Conservation (phyloP, 2,888 invertebrate species). For the Platycheirus albimanus region DNA sequence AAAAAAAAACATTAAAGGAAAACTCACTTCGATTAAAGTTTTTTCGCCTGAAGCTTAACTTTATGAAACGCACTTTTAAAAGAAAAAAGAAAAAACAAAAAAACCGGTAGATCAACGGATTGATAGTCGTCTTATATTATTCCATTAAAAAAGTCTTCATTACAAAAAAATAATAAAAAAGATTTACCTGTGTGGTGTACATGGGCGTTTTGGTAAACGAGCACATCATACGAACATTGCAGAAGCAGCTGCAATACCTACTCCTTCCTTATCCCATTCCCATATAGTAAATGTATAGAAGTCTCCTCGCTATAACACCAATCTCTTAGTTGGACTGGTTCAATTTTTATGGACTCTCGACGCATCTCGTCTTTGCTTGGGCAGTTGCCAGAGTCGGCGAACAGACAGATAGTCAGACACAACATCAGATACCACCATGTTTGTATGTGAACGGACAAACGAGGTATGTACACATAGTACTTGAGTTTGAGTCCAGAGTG, state of each 20-base stretch:
- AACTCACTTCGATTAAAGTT: constrained; percentile 29
- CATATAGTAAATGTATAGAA: background rate
- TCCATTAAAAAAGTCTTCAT: constrained; percentile 36
- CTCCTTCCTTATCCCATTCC: constrained; percentile 34
- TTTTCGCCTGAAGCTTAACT: constrained; percentile 37
- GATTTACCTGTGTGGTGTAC: background rate
- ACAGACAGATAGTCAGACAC: constrained; percentile 41
- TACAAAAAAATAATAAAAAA: constrained; percentile 1
- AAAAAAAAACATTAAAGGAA: constrained; percentile 1
- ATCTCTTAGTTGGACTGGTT: constrained; percentile 41
- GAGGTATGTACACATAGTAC: background rate
- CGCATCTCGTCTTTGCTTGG: constrained; percentile 29
- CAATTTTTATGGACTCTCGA: constrained; percentile 37
- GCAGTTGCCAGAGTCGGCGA: background rate
- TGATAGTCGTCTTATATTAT: too few relatives aligned
- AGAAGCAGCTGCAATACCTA: constrained; percentile 48
- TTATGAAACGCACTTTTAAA: constrained; percentile 22
- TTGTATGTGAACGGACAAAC: constrained; percentile 7
- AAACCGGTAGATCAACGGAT: constrained; percentile 47
- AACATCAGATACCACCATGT: constrained; percentile 31
- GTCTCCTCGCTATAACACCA: background rate
- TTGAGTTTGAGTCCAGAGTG: constrained; percentile 5
- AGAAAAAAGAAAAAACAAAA: background rate
- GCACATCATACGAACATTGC: background rate
- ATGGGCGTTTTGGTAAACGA: constrained; percentile 20